Evolutionary conservation across 2,797 vertebrate genomes (phyloP), one percentile per base, ranked within the genome.

Genomic region (Bryconaethiops microstoma): DNA sequence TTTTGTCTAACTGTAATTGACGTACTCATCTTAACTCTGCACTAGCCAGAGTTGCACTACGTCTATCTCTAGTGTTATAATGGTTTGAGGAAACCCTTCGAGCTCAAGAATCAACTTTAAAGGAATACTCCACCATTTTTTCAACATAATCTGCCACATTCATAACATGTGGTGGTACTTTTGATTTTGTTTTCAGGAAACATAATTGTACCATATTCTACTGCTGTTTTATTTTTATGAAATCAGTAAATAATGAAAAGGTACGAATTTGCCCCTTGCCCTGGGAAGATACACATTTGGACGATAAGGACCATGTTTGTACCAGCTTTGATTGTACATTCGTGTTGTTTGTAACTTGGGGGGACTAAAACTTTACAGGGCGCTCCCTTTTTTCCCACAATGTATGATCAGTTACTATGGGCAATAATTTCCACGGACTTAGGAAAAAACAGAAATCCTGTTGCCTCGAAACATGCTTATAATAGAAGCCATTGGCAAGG

Each of bases 1-100:
- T 54, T 63, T 21, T 55, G 71, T 76, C 74, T 76, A 7, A 65
- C 73, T 73, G 21, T 3, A 70, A 65, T 73, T 64, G 75, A 75
- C 63, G 50, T 39, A 71, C 35, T 69, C n/a, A 17, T 63, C 64
- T 64, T 9, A 64, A 9, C 59, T 35, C n/a, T 71, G 72, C 12
- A 50, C 48, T 70, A 70, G 48, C 42, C 45, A 39, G 25, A 35
- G 69, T 21, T 70, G 10, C 45, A 29, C 45, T 14, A 25, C 17
- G 13, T 16, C 17, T 45, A 13, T 16, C 67, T 73, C 42, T 71
- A 81, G 54, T 54, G n/a, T 62, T 71, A 70, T 70, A 60, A 48
- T 52, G 52, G 42, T 59, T 71, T 25, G 39, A 65, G 23, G 17
- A 65, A 59, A 76, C 16, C 21, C 19, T 59, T 59, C 48, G 23